These are phyloP conservation scores for Macroramphosus scolopax DNA, from an alignment of 2,797 vertebrate genomes.

Conservation along the genomic window DNA sequence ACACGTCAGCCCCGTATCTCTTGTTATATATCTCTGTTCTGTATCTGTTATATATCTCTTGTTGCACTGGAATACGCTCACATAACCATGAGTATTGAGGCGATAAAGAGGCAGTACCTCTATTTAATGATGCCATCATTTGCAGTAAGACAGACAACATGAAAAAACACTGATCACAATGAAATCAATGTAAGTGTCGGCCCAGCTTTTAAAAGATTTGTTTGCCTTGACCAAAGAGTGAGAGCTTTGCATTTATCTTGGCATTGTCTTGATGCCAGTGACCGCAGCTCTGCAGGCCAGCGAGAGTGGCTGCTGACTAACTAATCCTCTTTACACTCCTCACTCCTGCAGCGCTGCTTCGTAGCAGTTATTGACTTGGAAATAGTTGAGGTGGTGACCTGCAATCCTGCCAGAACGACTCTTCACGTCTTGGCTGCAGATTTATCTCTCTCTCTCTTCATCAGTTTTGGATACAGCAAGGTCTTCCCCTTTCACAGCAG, in stretches of 20 bases:
- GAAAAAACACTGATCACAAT: neutral
- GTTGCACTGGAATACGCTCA: slow-evolving; percentile 3
- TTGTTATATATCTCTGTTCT: no score
- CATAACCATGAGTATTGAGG: slow-evolving; percentile 8
- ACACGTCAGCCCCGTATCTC: neutral
- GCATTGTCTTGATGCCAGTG: slow-evolving; percentile 31
- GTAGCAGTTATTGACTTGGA: slow-evolving; percentile 51
- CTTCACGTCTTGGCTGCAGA: slow-evolving; percentile 17
- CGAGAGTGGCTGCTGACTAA: slow-evolving; percentile 72
- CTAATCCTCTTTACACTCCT: slow-evolving; percentile 76
- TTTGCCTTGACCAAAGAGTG: slow-evolving; percentile 3
- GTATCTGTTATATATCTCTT: no score
- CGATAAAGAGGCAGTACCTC: neutral
- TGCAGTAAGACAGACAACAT: neutral
- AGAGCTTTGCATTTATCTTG: slow-evolving; percentile 3
- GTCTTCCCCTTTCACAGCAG: neutral
- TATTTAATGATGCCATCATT: neutral
- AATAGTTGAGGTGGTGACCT: slow-evolving; percentile 56
- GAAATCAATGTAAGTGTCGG: neutral
- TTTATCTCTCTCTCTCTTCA: neutral
- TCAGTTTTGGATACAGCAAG: slow-evolving; percentile 7
- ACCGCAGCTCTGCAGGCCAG: slow-evolving; percentile 37
- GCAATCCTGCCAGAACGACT: slow-evolving; percentile 23
- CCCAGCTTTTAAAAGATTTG: slow-evolving; percentile 9
- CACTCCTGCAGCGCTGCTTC: slow-evolving; percentile 54